These are phyloP conservation scores for Poeciliopsis occidentalis DNA, from an alignment of 2,113 vertebrate genomes.

Conservation along the genomic window DNA sequence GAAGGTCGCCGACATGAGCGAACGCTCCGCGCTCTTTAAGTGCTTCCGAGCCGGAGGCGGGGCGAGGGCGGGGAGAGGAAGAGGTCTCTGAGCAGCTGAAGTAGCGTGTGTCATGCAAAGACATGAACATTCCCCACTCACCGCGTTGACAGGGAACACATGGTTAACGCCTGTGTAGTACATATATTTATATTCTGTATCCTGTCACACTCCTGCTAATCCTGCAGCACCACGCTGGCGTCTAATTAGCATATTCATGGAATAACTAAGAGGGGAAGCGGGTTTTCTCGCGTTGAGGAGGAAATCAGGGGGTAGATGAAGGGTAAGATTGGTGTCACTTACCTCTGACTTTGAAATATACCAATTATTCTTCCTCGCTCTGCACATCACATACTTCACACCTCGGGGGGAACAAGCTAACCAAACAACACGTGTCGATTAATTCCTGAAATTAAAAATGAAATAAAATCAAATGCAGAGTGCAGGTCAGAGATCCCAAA, in stretches of 20 bases:
- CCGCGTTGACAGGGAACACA: constrained; percentile 5
- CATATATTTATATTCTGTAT: constrained; percentile 1
- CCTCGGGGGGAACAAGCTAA: constrained; percentile 39
- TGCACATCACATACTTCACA: constrained; percentile 23
- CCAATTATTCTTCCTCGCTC: constrained; percentile 70
- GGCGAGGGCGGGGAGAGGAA: background rate
- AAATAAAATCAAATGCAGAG: no score
- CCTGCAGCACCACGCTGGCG: constrained; percentile 75
- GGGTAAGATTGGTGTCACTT: constrained; percentile 75
- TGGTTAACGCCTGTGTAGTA: background rate
- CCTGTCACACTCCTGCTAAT: constrained; percentile 60
- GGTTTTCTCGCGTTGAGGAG: constrained; percentile 75
- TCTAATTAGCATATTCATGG: constrained; percentile 90
- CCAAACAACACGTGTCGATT: constrained; percentile 4
- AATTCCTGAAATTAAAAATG: background rate
- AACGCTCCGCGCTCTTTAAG: constrained; percentile 15
- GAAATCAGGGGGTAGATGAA: constrained; percentile 66
- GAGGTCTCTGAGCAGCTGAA: background rate
- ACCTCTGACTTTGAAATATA: constrained; percentile 76
- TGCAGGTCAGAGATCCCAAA: no score
- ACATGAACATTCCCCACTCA: constrained; percentile 13
- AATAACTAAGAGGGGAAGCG: constrained; percentile 86
- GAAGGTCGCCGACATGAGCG: constrained; percentile 61
- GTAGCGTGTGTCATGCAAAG: constrained; percentile 14
- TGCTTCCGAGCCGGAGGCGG: background rate